Conservation (phyloP, 37 sponge, comb jelly and placozoan genomes). For the Cliona cf. orientalis region DNA sequence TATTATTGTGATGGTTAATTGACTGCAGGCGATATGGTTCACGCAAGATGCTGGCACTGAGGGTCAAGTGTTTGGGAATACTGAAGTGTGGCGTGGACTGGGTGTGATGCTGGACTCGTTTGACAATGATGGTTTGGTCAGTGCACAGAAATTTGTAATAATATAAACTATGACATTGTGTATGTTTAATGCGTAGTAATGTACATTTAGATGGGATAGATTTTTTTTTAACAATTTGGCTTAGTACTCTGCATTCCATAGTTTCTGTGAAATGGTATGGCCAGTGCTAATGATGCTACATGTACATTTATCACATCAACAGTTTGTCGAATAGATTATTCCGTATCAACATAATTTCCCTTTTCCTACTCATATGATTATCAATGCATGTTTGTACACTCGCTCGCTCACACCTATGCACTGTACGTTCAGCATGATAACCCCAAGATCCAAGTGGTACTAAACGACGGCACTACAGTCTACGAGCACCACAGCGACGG, state of each 20-base stretch:
- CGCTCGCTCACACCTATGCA: background rate
- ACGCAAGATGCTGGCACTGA: conserved; percentile 40
- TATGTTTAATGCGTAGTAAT: background rate
- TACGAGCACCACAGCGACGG: conserved; percentile 88
- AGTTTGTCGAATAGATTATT: too few relatives aligned
- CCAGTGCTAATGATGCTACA: too few relatives aligned
- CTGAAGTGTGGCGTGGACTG: conserved; percentile 79
- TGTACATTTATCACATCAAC: too few relatives aligned
- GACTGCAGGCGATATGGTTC: conserved; percentile 74
- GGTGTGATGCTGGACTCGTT: conserved; percentile 91
- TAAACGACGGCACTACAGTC: conserved; percentile 62
- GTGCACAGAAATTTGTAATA: background rate
- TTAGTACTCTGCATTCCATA: too few relatives aligned
- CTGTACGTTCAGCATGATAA: conserved; percentile 70
- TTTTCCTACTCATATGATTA: too few relatives aligned
- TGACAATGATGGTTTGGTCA: conserved; percentile 88
- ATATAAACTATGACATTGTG: too few relatives aligned
- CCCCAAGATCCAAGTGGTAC: conserved; percentile 76
- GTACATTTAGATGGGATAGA: too few relatives aligned
- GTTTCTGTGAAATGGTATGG: too few relatives aligned
- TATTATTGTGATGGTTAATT: too few relatives aligned
- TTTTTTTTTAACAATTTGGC: background rate
- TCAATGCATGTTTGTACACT: background rate
- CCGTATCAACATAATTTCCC: too few relatives aligned
- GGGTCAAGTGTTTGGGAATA: conserved; percentile 75